These are phyloP conservation scores for Papilio protenor DNA, from an alignment of 2,888 invertebrate species.

Conservation along the genomic window DNA sequence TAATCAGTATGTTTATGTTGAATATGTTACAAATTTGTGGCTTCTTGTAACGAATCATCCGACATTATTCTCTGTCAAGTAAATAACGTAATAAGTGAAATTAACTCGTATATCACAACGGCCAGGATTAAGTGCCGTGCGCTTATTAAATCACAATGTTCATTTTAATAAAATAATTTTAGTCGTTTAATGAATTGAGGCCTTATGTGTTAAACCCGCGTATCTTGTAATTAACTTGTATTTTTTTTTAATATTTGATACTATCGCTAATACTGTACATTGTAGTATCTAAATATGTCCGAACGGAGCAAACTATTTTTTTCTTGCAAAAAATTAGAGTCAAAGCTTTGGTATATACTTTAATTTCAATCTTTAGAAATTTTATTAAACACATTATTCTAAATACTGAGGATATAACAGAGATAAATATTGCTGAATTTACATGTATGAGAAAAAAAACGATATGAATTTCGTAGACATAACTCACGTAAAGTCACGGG, in stretches of 20 bases:
- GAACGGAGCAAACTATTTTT: no score
- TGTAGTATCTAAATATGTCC: no score
- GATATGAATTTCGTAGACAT: constrained; percentile 14
- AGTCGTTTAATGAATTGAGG: neutral
- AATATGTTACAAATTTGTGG: constrained; percentile 1
- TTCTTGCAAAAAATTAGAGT: no score
- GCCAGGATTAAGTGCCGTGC: neutral
- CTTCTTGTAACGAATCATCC: neutral
- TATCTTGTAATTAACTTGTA: no score
- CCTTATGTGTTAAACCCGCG: no score
- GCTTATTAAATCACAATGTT: neutral
- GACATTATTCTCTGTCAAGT: constrained; percentile 13
- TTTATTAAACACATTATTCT: neutral
- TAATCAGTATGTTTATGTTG: neutral
- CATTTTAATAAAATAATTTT: neutral
- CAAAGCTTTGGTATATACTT: no score
- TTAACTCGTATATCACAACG: constrained; percentile 1
- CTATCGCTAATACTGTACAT: no score
- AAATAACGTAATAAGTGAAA: constrained; percentile 14
- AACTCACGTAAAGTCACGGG: constrained; percentile 8
- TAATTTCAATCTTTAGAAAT: no score
- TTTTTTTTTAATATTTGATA: no score
- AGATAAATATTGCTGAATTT: neutral
- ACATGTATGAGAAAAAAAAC: neutral
- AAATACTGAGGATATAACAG: neutral